phyloP scores from a whole-genome alignment of 2,797 vertebrate species.

The Labeo calbasu region DNA sequence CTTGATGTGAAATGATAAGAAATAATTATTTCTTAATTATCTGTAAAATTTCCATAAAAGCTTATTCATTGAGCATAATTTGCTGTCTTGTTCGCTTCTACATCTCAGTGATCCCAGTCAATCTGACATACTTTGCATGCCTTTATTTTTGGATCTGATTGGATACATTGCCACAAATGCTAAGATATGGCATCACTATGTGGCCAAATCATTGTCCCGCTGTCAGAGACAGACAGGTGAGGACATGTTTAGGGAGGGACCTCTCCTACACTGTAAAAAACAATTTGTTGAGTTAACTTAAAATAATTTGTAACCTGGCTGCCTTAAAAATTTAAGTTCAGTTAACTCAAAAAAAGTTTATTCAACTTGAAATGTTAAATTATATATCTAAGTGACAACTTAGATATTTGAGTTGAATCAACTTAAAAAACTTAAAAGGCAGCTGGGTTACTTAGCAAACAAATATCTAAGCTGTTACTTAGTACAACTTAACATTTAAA shows the following conservation, averaged over 20 bases:
- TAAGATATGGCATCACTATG: not conserved
- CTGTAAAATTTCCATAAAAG: not conserved
- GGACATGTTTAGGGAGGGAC: constrained; percentile 27
- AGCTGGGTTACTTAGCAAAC: too few species aligned
- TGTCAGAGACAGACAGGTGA: constrained; percentile 48
- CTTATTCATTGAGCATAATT: not conserved
- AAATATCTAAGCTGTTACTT: too few species aligned
- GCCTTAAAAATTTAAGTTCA: too few species aligned
- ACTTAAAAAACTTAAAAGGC: too few species aligned
- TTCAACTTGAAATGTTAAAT: too few species aligned
- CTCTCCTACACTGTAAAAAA: not conserved
- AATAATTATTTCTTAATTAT: not conserved
- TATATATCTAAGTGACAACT: too few species aligned
- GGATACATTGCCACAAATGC: not conserved
- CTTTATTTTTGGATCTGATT: constrained; percentile 11
- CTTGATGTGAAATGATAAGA: not conserved
- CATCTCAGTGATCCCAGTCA: not conserved
- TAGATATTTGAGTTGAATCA: too few species aligned
- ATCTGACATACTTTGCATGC: not conserved
- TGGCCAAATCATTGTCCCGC: not conserved
- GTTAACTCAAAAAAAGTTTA: too few species aligned
- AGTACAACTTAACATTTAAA: too few species aligned
- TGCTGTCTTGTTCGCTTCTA: not conserved
- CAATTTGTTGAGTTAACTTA: too few species aligned
- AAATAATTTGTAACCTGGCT: too few species aligned